These are phyloP conservation scores for Halisarca cf. caerulea DNA, from an alignment of 37 sponge, comb jelly and placozoan species.

Conservation along the genomic window DNA sequence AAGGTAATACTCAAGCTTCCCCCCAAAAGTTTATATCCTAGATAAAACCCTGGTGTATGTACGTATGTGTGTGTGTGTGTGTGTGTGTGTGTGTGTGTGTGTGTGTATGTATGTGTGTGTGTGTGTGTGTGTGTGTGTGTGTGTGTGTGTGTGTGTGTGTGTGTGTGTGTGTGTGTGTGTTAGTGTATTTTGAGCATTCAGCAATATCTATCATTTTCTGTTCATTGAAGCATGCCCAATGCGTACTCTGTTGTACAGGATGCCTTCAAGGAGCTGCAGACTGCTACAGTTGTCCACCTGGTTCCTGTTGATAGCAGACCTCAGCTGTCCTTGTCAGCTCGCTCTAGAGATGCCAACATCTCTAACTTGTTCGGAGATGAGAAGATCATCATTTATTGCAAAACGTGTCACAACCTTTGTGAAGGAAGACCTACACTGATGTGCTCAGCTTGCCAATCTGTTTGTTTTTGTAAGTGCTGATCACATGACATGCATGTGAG, in stretches of 20 bases:
- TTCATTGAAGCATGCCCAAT: neutral
- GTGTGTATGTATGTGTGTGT: too few species aligned
- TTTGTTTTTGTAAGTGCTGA: neutral
- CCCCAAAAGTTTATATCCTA: too few species aligned
- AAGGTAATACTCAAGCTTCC: too few species aligned
- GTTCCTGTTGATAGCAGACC: neutral
- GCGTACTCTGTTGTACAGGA: neutral
- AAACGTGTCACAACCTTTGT: neutral
- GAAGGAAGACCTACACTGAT: neutral
- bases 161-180: too few species aligned
- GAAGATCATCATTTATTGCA: slow-evolving; percentile 5
- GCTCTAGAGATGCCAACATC: neutral
- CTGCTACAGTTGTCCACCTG: slow-evolving; percentile 2
- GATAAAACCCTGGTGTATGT: too few species aligned
- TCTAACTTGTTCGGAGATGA: neutral
- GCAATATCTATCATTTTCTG: neutral
- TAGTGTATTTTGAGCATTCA: too few species aligned
- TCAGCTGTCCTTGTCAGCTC: neutral
- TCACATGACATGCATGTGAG: neutral
- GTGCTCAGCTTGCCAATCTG: neutral
- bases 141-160: too few species aligned
- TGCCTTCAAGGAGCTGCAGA: neutral
- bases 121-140: too few species aligned
- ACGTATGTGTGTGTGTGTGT: too few species aligned
- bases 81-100: too few species aligned